Base-by-base conservation (phyloP, 2,888 invertebrate genomes). In the Mythimna lalbum region DNA sequence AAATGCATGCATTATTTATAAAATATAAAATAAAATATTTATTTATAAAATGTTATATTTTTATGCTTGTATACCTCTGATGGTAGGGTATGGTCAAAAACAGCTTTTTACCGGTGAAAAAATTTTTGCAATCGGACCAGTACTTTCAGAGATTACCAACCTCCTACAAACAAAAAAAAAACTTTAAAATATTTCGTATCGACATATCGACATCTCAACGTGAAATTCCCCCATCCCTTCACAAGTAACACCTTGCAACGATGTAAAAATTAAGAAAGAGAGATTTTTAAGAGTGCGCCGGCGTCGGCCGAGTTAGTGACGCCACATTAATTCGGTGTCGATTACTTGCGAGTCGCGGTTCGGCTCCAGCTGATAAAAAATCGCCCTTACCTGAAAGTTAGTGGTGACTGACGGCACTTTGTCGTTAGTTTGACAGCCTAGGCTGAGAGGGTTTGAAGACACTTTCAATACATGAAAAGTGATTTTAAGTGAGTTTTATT, bases 181-280 rank as follows among this genome's bases (percentile, higher is more conserved):
- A 39, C 7, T 39, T 27, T 27, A 27, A 27, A 27, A 27, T 3
- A 14, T 43, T 17, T 17, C 23, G 6, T 53, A 73, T 80, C 74
- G 74, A 82, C 52, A 65, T 52, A 72, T 79, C 65, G 68, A 71
- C 47, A 81, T 84, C 75, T 78, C 79, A 80, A 81, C 81, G 6
- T 70, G 21, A 62, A 23, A 19, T 49, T n/a, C 0, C 43, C 33
- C 72, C 88, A 80, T 81, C 90, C 62, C 90, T 90, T 85, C 52
- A 63, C 76, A 78, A 73, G 89, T 87, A 93, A 93, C 95, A 95
- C 94, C 95, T 95, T 94, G 93, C 91, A 91, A 93, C 90, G 94
- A 93, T 95, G 95, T 95, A 94, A 95, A 95, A 95, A 95, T 95
- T 95, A 95, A 94, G 93, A 92, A 91, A 93, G 92, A 93, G 90